Conservation (phyloP, 2,888 invertebrate species). For the Eupeodes latifasciatus region DNA sequence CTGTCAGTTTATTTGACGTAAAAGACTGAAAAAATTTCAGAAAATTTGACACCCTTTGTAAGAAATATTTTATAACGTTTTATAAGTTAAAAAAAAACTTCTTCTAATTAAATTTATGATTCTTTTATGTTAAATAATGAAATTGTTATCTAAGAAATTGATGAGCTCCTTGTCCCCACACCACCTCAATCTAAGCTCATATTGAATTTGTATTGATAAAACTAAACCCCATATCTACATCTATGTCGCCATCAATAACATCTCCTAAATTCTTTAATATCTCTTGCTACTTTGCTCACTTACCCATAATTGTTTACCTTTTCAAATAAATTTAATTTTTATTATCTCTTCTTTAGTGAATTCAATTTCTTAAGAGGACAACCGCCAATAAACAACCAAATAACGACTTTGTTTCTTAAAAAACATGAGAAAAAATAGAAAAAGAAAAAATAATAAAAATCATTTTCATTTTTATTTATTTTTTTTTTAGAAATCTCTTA, state of each 20-base stretch:
- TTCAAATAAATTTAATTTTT: conserved; percentile 49
- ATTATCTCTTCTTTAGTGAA: conserved; percentile 48
- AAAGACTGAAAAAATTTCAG: too few relatives aligned
- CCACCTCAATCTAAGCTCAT: neutral
- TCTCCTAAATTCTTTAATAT: neutral
- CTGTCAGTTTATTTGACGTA: too few relatives aligned
- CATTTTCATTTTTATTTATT: neutral
- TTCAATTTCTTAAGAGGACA: conserved; percentile 53
- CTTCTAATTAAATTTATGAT: too few relatives aligned
- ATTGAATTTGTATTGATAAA: conserved; percentile 21
- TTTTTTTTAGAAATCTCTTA: neutral
- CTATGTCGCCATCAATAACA: conserved; percentile 4
- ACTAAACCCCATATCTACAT: neutral
- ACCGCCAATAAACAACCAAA: conserved; percentile 49
- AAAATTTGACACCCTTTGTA: too few relatives aligned
- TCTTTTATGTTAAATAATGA: too few relatives aligned
- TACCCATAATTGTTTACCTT: conserved; percentile 48
- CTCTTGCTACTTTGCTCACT: conserved; percentile 3
- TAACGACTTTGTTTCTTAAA: conserved; percentile 15
- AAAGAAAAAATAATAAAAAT: neutral
- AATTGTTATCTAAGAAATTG: too few relatives aligned
- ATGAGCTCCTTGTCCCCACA: too few relatives aligned
- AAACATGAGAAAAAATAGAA: neutral
- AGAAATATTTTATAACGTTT: too few relatives aligned
- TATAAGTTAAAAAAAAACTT: too few relatives aligned